Conservation (phyloP, 2,113 vertebrate species). For the Nesogale talazaci region DNA sequence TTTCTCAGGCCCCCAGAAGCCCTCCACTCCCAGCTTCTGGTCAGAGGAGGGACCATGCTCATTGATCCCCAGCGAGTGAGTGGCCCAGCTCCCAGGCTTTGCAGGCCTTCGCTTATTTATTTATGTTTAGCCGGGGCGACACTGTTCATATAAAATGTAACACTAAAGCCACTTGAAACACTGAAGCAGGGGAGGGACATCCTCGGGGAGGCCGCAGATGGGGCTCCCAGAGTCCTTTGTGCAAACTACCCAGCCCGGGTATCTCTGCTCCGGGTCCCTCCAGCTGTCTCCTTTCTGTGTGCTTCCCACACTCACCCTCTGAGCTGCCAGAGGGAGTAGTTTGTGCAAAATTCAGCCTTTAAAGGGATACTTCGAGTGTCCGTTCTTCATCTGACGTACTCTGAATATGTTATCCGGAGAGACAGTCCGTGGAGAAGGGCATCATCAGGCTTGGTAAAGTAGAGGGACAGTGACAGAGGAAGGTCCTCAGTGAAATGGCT, state of each 20-base stretch:
- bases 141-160: background rate
- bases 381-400: too few species aligned
- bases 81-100: background rate
- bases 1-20: background rate
- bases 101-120: background rate
- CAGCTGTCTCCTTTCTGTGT: background rate
- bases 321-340: background rate
- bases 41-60: background rate
- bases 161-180: background rate
- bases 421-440: too few species aligned
- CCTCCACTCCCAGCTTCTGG: background rate
- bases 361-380: background rate
- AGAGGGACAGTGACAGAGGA: too few species aligned
- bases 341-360: background rate
- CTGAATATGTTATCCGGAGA: too few species aligned
- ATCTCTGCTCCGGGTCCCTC: background rate
- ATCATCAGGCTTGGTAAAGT: too few species aligned
- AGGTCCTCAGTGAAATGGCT: too few species aligned
- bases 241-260: background rate
- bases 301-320: accelerated
- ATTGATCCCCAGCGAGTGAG: background rate
- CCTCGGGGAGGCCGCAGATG: accelerated
- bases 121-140: background rate
- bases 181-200: background rate
- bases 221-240: background rate